phyloP scores from a whole-genome alignment of 1,140 invertebrate genomes.

The Trichonephila clavipes region DNA sequence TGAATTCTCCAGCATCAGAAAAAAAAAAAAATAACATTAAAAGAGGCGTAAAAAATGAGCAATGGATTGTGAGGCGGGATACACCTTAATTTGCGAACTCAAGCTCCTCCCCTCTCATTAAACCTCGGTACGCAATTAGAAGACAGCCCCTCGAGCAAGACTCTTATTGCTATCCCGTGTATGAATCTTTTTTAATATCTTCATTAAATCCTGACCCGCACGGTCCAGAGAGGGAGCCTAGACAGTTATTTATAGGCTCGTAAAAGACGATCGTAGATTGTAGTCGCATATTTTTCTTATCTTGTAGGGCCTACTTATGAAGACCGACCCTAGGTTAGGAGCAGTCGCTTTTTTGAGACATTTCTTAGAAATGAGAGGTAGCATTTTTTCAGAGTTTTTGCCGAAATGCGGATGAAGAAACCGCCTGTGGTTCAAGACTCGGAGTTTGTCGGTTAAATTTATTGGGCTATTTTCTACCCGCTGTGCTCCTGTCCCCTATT shows the following conservation, averaged over 20 bases:
- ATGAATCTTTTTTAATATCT: constrained; percentile 65
- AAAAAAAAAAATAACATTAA: constrained; percentile 47
- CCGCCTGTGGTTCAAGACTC: constrained; percentile 38
- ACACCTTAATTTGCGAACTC: constrained; percentile 52
- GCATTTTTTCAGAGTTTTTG: constrained; percentile 55
- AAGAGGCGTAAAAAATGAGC: constrained; percentile 74
- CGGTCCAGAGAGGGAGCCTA: background rate
- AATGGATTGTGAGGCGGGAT: constrained; percentile 65
- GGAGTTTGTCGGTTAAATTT: constrained; percentile 60
- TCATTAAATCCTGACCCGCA: constrained; percentile 70
- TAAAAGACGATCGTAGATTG: constrained; percentile 69
- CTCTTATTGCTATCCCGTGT: constrained; percentile 24
- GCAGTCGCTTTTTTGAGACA: background rate
- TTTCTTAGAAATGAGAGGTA: constrained; percentile 38
- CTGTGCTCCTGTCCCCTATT: constrained; percentile 12
- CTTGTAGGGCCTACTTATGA: constrained; percentile 52
- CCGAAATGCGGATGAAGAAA: constrained; percentile 7
- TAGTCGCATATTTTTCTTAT: constrained; percentile 68
- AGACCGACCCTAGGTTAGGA: constrained; percentile 9
- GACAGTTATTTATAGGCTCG: constrained; percentile 72
- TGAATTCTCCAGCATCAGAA: constrained; percentile 18
- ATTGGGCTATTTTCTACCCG: constrained; percentile 65
- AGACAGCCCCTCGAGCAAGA: constrained; percentile 45
- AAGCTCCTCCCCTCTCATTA: constrained; percentile 62
- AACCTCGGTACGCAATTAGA: constrained; percentile 59